Conservation (phyloP, 2,888 invertebrate genomes). For the Brachyptera risi region DNA sequence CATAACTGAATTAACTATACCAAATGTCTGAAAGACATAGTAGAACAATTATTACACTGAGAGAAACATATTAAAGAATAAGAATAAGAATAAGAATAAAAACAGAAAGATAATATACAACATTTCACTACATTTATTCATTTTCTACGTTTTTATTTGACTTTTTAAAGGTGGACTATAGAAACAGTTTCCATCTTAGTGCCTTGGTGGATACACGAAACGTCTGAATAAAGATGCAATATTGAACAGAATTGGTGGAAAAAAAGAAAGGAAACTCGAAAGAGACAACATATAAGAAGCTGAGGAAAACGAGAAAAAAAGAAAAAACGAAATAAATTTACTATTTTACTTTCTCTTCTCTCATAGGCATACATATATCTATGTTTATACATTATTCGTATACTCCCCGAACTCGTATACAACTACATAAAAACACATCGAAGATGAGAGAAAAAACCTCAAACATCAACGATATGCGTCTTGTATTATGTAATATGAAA, state of each 20-base stretch:
- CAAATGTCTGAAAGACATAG: no score
- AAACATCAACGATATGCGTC: not conserved
- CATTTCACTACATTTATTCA: not conserved
- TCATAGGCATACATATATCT: not conserved
- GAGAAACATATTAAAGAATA: no score
- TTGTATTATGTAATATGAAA: not conserved
- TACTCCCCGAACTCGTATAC: not conserved
- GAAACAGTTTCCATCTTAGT: not conserved
- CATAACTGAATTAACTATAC: no score
- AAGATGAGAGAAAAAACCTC: not conserved
- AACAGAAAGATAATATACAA: no score
- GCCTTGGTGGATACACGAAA: slow-evolving; percentile 8
- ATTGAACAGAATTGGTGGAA: slow-evolving; percentile 19
- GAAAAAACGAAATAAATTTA: not conserved
- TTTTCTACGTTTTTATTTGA: not conserved
- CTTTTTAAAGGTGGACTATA: not conserved
- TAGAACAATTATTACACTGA: no score
- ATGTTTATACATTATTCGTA: slow-evolving; percentile 1
- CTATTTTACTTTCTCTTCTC: not conserved
- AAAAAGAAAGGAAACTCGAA: no score
- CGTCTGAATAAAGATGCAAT: slow-evolving; percentile 25
- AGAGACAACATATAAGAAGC: no score
- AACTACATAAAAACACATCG: not conserved
- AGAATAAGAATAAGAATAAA: no score
- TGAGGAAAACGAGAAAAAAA: not conserved